These are phyloP conservation scores for Gavia stellata DNA, from an alignment of 2,113 vertebrate species.

Conservation along the genomic window DNA sequence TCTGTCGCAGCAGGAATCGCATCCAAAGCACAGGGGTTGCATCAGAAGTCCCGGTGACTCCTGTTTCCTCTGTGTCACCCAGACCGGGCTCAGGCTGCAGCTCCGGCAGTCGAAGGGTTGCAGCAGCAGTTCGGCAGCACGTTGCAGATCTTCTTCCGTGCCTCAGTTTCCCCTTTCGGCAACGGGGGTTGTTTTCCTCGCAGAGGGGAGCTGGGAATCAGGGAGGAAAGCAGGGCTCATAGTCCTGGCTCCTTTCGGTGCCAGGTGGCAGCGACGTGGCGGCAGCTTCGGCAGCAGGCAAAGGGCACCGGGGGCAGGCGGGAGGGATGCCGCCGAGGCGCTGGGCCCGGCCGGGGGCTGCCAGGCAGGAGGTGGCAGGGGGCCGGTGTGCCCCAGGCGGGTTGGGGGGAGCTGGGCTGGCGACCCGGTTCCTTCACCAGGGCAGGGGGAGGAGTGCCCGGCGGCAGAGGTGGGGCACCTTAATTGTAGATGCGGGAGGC, in stretches of 20 bases:
- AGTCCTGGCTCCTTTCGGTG: accelerated
- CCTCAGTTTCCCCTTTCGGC: background rate
- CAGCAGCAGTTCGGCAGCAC: background rate
- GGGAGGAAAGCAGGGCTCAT: background rate
- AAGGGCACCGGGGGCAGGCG: accelerated
- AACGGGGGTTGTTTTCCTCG: background rate
- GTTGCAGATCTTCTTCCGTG: background rate
- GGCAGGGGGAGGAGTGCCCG: slow-evolving; percentile 52
- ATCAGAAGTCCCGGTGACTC: background rate
- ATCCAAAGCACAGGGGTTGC: background rate
- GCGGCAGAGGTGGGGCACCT: slow-evolving; percentile 42
- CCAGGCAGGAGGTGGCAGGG: accelerated
- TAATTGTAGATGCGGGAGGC: slow-evolving; percentile 58
- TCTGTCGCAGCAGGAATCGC: background rate
- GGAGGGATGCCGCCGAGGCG: background rate
- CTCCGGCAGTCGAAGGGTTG: background rate
- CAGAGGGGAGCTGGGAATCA: background rate
- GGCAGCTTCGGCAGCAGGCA: background rate
- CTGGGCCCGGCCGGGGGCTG: accelerated
- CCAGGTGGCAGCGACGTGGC: accelerated
- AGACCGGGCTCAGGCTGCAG: background rate
- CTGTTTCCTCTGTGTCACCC: accelerated
- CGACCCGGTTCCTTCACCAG: slow-evolving; percentile 29
- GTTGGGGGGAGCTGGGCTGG: background rate
- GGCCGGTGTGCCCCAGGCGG: background rate